Percentiles rank a stretch among this genome's conserved stretches.
phyloP scores from a whole-genome alignment of 1,140 invertebrate species.

The Papilio helenus region DNA sequence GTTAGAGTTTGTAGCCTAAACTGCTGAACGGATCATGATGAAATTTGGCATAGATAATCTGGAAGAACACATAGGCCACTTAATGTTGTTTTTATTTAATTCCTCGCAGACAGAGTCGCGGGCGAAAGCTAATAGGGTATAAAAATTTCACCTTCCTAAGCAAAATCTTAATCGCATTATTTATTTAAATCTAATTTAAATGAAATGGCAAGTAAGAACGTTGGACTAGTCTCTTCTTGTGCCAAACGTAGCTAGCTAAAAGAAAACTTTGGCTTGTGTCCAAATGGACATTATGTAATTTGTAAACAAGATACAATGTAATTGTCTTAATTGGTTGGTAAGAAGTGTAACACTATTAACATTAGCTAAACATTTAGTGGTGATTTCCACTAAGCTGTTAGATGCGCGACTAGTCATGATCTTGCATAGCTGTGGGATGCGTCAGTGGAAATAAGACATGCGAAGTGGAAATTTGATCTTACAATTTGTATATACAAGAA shows the following conservation, averaged over 20 bases:
- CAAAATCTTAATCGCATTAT: background rate
- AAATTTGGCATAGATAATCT: no score
- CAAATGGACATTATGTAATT: conserved; percentile 1
- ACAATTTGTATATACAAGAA: no score
- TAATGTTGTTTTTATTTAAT: no score
- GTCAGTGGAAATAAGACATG: background rate
- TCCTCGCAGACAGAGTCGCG: no score
- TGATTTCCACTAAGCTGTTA: background rate
- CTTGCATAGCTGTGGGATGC: background rate
- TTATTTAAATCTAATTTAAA: background rate
- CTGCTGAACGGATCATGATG: no score
- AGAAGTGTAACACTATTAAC: background rate
- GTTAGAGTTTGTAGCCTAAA: no score
- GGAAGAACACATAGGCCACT: no score
- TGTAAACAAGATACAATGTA: conserved; percentile 21
- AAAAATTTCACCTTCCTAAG: no score
- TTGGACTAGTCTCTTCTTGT: background rate
- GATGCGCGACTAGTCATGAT: background rate
- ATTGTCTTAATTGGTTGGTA: background rate
- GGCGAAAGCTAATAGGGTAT: no score
- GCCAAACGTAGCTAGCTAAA: background rate
- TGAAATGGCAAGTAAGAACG: background rate
- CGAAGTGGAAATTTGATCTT: no score
- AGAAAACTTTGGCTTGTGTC: background rate
- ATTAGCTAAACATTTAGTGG: background rate